Conservation (phyloP, 2,113 vertebrate genomes). For the Podarcis raffonei region DNA sequence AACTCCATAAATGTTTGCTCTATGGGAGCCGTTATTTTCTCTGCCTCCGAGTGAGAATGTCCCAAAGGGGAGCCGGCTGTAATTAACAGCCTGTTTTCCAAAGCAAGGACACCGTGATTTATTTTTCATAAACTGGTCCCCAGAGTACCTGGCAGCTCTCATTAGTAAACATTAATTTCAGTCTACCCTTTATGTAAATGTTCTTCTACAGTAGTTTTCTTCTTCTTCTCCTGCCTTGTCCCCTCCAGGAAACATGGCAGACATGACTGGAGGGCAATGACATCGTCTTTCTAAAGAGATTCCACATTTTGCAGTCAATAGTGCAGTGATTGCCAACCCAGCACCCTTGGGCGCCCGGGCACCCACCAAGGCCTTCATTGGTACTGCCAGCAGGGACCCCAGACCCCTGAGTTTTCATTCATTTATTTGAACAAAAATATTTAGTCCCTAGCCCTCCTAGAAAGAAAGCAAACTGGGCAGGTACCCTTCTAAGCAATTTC, state of each 20-base stretch:
- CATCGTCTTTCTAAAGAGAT: not conserved
- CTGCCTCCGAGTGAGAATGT: not conserved
- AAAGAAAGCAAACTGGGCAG: too few relatives aligned
- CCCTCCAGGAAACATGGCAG: not conserved
- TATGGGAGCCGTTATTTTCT: constrained; percentile 6
- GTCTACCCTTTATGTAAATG: constrained; percentile 23
- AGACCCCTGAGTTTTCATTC: too few relatives aligned
- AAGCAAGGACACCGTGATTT: constrained; percentile 42
- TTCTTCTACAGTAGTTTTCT: not conserved
- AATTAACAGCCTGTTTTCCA: constrained; percentile 57
- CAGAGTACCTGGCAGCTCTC: constrained; percentile 32
- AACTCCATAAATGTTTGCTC: constrained; percentile 14
- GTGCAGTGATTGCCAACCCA: too few relatives aligned
- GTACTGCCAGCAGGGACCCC: too few relatives aligned
- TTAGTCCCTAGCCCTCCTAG: too few relatives aligned
- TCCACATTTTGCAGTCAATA: not conserved
- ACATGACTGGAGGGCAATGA: too few relatives aligned
- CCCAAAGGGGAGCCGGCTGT: constrained; percentile 18
- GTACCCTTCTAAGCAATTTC: too few relatives aligned
- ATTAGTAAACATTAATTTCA: constrained; percentile 46
- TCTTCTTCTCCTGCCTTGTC: not conserved
- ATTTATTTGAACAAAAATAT: too few relatives aligned
- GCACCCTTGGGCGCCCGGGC: too few relatives aligned
- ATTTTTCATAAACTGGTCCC: constrained; percentile 31
- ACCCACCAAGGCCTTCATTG: too few relatives aligned